phyloP scores from a whole-genome alignment of 2,888 invertebrate species.

The Trichopoda pennipes region DNA sequence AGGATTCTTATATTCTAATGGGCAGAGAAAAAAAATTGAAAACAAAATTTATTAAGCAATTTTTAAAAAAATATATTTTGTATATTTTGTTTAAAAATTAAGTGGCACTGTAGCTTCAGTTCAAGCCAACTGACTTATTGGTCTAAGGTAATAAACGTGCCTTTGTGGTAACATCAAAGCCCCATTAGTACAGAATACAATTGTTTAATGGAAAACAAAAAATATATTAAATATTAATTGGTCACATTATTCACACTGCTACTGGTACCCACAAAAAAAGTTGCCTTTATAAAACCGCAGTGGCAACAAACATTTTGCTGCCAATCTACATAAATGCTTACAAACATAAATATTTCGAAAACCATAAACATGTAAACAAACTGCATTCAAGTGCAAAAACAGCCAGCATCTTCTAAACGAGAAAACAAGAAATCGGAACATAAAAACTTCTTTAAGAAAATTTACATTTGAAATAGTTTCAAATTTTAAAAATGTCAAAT shows the following conservation, averaged over 20 bases:
- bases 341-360: conserved; percentile 28
- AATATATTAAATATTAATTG: conserved; percentile 1
- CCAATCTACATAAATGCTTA: conserved; percentile 41
- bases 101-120: no score
- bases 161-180: no score
- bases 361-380: conserved; percentile 54
- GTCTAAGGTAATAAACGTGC: no score
- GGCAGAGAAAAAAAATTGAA: no score
- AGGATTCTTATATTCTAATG: no score
- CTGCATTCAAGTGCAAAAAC: conserved; percentile 62
- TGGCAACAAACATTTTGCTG: conserved; percentile 44
- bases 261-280: neutral
- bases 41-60: no score
- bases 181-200: no score
- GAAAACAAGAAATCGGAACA: conserved; percentile 37
- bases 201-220: no score
- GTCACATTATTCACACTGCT: conserved; percentile 21
- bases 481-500: conserved; percentile 59
- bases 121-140: no score
- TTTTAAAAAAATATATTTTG: no score
- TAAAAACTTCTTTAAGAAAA: conserved; percentile 41
- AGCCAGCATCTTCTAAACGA: conserved; percentile 48
- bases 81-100: no score
- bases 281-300: conserved; percentile 2
- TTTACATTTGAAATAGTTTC: conserved; percentile 53